Evolutionary conservation across 2,888 invertebrate species (phyloP).

Genomic region (Leucophenga maculata): DNA sequence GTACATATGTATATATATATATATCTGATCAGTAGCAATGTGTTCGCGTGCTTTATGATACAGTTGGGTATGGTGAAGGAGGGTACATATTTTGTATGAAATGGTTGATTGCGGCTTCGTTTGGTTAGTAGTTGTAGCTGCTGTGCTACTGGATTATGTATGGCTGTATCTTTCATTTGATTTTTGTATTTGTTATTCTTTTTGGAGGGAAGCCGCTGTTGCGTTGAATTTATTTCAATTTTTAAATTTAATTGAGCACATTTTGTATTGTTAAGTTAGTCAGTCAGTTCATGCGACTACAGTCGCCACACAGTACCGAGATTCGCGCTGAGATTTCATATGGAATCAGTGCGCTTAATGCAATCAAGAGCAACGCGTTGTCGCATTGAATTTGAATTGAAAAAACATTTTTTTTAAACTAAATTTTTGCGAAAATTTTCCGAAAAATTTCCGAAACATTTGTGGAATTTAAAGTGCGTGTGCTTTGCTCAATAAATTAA

Average conservation of each 20-base stretch:
- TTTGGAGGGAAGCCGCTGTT: conserved; percentile 5
- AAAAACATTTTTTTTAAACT: conserved; percentile 22
- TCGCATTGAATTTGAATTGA: neutral
- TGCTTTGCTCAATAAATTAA: neutral
- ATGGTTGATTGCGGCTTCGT: too few species aligned
- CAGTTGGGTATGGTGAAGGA: too few species aligned
- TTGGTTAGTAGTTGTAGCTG: too few species aligned
- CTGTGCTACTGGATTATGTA: conserved; percentile 8
- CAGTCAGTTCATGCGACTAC: conserved; percentile 34
- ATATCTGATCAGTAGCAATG: too few species aligned
- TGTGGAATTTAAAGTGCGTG: conserved; percentile 55
- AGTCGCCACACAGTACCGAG: too few species aligned
- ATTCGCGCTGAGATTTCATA: conserved; percentile 12
- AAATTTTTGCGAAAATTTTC: conserved; percentile 35
- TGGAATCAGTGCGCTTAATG: conserved; percentile 1
- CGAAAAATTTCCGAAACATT: conserved; percentile 39
- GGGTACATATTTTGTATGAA: too few species aligned
- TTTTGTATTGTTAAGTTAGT: conserved; percentile 30
- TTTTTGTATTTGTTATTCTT: too few species aligned
- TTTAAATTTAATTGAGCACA: conserved; percentile 55
- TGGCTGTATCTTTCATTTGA: neutral
- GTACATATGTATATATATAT: too few species aligned
- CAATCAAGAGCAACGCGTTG: conserved; percentile 36
- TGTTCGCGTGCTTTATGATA: too few species aligned
- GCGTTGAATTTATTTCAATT: conserved; percentile 47